Evolutionary conservation across 2,888 invertebrate species (phyloP), one percentile per base, ranked within the genome.

Genomic region (Leucozona laternaria): DNA sequence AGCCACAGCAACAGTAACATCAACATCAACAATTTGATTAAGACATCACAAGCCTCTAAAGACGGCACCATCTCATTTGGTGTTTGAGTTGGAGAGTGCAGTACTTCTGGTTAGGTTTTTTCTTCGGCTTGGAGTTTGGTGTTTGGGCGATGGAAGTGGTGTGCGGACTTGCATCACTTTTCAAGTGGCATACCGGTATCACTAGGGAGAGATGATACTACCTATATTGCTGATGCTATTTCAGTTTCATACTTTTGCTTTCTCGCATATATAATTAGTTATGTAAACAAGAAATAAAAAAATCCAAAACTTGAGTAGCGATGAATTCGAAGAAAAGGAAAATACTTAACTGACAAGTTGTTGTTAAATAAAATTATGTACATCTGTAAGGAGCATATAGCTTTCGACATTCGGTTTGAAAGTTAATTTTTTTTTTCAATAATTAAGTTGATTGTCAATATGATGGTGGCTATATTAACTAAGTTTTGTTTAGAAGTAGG

Each of bases 1-100:
- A 45, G 22, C 50, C 17, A 31, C 8, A 15, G 6, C 37, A 28
- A 50, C 34, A n/a, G n/a, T n/a, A n/a, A n/a, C n/a, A n/a, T n/a
- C n/a, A n/a, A n/a, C n/a, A n/a, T n/a, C n/a, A 68, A 48, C 62
- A 83, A 68, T 83, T 83, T 83, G 83, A 83, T 83, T 83, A 83
- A 83, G 68, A 58, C 79, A 83, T 83, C 79, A 82, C 25, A 28
- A 55, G 40, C 11, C 58, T 58, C 3, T 28, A 55, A n/a, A 40
- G 78, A 43, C 55, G 50, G 70, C 34, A 57, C 76, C 34, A 40
- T 60, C 28, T 43, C 40, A 73, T 53, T 79, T 75, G 72, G 20
- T 53, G 43, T 34, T 75, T 43, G n/a, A 25, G 17, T 50, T 25
- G 17, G 45, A 45, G 40, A 64, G 45, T 5, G 8, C 31, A 7